Conservation (phyloP, 2,888 invertebrate species). For the Mythimna pallens region DNA sequence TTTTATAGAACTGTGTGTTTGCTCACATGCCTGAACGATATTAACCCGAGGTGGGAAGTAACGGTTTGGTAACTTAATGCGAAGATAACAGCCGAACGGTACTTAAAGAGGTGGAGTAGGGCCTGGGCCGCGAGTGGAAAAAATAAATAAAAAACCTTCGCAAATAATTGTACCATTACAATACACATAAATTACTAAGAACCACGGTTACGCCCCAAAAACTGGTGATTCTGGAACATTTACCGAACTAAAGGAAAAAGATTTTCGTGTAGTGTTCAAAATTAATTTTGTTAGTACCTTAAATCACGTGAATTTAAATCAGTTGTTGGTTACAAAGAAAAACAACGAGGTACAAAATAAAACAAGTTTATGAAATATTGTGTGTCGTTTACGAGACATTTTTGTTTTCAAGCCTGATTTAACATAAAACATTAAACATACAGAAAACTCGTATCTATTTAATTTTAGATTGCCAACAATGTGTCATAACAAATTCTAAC, state of each 20-base stretch:
- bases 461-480: constrained; percentile 54
- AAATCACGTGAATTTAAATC: constrained; percentile 44
- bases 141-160: constrained; percentile 60
- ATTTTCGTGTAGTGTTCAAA: constrained; percentile 33
- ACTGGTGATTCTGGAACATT: constrained; percentile 43
- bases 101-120: constrained; percentile 67
- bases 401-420: constrained; percentile 35
- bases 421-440: constrained; percentile 35
- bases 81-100: constrained; percentile 78
- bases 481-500: constrained; percentile 57
- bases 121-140: constrained; percentile 55
- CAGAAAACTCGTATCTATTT: constrained; percentile 37
- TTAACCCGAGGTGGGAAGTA: constrained; percentile 72
- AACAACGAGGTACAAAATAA: constrained; percentile 25
- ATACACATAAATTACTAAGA: constrained; percentile 59
- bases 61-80: constrained; percentile 76
- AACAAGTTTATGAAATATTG: constrained; percentile 40
- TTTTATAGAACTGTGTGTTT: constrained; percentile 61
- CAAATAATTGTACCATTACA: constrained; percentile 62
- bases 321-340: constrained; percentile 26
- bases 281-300: constrained; percentile 47
- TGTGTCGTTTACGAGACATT: constrained; percentile 34
- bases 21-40: constrained; percentile 70
- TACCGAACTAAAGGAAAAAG: constrained; percentile 11
- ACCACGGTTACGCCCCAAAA: constrained; percentile 49